Conservation (phyloP, 2,888 invertebrate species). For the Thymelicus lineola region DNA sequence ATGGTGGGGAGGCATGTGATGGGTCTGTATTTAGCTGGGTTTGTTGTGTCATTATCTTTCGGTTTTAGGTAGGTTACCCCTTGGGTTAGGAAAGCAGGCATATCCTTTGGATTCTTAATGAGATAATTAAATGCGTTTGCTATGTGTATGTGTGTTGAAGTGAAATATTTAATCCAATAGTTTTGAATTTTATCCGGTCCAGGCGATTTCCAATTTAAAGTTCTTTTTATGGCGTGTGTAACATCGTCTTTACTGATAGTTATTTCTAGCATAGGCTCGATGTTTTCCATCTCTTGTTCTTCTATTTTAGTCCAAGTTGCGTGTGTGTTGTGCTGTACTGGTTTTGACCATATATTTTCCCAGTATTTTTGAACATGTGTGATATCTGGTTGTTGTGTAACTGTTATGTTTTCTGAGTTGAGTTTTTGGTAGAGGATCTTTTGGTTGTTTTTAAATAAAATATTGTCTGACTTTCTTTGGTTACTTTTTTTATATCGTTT, state of each 20-base stretch:
- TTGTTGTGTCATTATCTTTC: too few relatives aligned
- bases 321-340: conserved; percentile 21
- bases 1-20: too few relatives aligned
- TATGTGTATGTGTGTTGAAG: too few relatives aligned
- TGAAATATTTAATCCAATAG: too few relatives aligned
- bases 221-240: too few relatives aligned
- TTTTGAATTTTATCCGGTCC: too few relatives aligned
- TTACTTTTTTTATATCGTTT: conserved; percentile 26
- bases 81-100: too few relatives aligned
- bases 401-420: not conserved
- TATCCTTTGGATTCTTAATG: too few relatives aligned
- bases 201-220: too few relatives aligned
- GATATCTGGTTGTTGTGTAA: conserved; percentile 4
- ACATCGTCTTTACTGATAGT: conserved; percentile 16
- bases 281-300: conserved; percentile 10
- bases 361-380: conserved; percentile 15
- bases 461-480: conserved; percentile 21
- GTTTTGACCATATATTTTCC: conserved; percentile 28
- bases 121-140: too few relatives aligned
- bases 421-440: conserved; percentile 6
- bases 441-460: conserved; percentile 16
- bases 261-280: conserved; percentile 13
- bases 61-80: too few relatives aligned
- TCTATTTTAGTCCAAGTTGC: conserved; percentile 22
- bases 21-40: too few relatives aligned